These are phyloP conservation scores for Arvicanthis niloticus DNA, from an alignment of 2,113 vertebrate species.

Conservation along the genomic window DNA sequence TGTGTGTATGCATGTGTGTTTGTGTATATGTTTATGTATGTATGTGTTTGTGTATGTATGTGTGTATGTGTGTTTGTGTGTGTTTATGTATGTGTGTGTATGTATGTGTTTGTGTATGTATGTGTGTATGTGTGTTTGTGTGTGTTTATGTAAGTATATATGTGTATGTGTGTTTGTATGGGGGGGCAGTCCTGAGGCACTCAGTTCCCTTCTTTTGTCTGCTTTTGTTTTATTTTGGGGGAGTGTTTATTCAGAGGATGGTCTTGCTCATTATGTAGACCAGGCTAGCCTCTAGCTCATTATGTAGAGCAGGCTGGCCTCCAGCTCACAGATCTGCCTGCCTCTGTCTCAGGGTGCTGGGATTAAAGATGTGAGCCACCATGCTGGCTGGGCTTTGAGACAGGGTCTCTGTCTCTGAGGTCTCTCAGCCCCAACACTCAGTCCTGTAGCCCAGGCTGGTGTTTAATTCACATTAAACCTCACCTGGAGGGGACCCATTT, in stretches of 20 bases:
- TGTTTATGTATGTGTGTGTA: no score
- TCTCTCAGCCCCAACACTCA: background rate
- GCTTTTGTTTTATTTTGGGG: background rate
- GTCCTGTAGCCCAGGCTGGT: background rate
- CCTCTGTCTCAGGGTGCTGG: background rate
- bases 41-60: no score
- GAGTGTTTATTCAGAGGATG: background rate
- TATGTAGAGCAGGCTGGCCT: background rate
- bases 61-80: no score
- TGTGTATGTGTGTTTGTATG: no score
- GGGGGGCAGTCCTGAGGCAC: background rate
- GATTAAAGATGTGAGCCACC: background rate
- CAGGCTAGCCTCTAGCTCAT: background rate
- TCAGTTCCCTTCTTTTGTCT: no score
- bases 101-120: no score
- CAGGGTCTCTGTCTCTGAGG: background rate
- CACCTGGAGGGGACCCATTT: background rate
- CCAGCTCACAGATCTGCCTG: background rate
- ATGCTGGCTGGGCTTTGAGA: background rate
- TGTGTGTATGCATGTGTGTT: accelerated
- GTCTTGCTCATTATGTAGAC: background rate
- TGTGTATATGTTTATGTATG: no score
- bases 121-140: no score
- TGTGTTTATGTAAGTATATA: no score
- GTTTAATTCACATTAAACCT: background rate